Conservation (phyloP, 2,797 vertebrate species). For the Tenualosa ilisha region DNA sequence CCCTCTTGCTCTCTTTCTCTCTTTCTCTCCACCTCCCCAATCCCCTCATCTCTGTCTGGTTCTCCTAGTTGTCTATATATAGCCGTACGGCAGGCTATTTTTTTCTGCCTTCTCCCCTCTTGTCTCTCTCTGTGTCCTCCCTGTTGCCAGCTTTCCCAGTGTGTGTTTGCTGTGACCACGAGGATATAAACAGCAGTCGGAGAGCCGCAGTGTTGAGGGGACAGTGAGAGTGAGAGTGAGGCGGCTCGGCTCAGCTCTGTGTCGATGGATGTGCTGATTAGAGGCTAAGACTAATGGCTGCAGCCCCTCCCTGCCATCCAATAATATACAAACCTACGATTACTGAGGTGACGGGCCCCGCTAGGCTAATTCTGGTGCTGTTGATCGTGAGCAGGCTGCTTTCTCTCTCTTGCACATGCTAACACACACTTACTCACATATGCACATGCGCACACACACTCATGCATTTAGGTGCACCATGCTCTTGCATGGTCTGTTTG, state of each 20-base stretch:
- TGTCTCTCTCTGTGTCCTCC: neutral
- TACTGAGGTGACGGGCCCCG: neutral
- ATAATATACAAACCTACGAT: neutral
- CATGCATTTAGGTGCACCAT: neutral
- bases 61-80: neutral
- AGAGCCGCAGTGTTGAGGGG: neutral
- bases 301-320: neutral
- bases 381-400: neutral
- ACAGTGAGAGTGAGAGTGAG: neutral
- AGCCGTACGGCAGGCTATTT: neutral
- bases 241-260: neutral
- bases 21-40: neutral
- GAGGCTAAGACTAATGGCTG: neutral
- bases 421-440: neutral
- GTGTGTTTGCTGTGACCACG: neutral
- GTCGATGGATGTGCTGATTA: neutral
- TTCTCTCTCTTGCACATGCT: neutral
- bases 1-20: neutral
- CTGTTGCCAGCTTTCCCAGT: neutral
- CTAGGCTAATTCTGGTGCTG: neutral
- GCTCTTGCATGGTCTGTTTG: constrained; percentile 39
- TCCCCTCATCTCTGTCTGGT: too few relatives aligned
- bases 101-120: too few relatives aligned
- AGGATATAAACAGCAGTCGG: neutral
- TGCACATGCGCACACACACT: neutral